Conservation (phyloP, 1,140 invertebrate genomes). For the Drosophila subpulchrella region DNA sequence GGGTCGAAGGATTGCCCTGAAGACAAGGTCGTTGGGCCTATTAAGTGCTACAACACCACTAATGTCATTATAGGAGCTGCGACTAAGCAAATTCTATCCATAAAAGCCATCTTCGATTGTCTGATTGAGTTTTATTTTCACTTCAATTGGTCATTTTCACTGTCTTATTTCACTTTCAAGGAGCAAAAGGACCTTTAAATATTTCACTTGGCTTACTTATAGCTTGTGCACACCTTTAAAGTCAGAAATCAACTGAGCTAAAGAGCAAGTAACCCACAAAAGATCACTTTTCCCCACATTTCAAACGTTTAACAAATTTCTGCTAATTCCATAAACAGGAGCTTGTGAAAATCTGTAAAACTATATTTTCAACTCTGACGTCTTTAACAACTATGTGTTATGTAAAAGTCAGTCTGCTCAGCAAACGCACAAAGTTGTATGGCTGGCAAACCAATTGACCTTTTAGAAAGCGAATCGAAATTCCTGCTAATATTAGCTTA, state of each 20-base stretch:
- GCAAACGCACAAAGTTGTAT: not conserved
- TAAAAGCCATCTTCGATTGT: constrained; percentile 17
- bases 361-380: constrained; percentile 4
- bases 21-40: constrained; percentile 27
- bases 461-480: constrained; percentile 11
- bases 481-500: constrained; percentile 32
- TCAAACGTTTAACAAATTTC: constrained; percentile 11
- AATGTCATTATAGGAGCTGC: constrained; percentile 39
- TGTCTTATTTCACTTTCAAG: not conserved
- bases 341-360: constrained; percentile 9
- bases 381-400: constrained; percentile 35
- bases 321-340: constrained; percentile 57
- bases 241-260: constrained; percentile 23
- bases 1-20: not conserved
- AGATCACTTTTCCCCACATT: constrained; percentile 2
- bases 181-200: not conserved
- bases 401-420: not conserved
- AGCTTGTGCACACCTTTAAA: constrained; percentile 4
- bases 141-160: constrained; percentile 4
- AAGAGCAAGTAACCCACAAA: not conserved
- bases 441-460: constrained; percentile 32
- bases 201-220: not conserved
- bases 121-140: not conserved
- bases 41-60: constrained; percentile 49
- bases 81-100: constrained; percentile 30